Evolutionary conservation across 2,888 invertebrate genomes (phyloP).

Genomic region (Autographa pulchrina): DNA sequence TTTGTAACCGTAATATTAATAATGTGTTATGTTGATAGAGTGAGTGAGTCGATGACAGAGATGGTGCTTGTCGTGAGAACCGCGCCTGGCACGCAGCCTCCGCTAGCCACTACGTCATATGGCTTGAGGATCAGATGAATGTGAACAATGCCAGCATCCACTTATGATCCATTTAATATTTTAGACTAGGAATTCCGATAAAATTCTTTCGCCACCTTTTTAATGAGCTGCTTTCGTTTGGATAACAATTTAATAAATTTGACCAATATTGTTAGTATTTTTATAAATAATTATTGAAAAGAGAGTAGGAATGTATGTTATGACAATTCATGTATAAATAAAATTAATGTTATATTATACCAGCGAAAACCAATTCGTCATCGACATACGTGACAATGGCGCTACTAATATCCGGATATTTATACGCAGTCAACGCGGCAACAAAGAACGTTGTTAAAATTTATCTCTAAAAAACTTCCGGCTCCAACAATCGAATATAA

Average conservation of each 20-base stretch:
- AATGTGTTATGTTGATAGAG: conserved; percentile 67
- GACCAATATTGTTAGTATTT: no score
- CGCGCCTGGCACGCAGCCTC: conserved; percentile 16
- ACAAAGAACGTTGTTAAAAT: conserved; percentile 53
- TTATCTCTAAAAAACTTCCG: conserved; percentile 56
- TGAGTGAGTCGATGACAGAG: conserved; percentile 70
- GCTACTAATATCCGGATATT: conserved; percentile 53
- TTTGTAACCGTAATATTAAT: conserved; percentile 39
- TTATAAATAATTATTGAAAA: no score
- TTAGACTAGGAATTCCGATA: conserved; percentile 17
- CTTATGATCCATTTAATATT: conserved; percentile 34
- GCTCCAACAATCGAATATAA: conserved; percentile 49
- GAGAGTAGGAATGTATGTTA: no score
- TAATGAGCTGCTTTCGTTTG: neutral
- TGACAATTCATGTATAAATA: no score
- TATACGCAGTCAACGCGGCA: conserved; percentile 31
- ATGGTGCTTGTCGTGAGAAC: conserved; percentile 73
- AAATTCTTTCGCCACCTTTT: neutral
- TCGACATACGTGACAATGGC: conserved; percentile 33
- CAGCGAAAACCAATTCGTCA: neutral
- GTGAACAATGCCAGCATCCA: conserved; percentile 26
- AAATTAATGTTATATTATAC: neutral
- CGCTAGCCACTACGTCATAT: conserved; percentile 32
- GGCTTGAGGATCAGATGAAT: conserved; percentile 15
- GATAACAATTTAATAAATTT: no score